Percentiles rank a stretch among this genome's conserved stretches.
Evolutionary conservation across 2,888 invertebrate species (phyloP).

Genomic region (Parelbella ahira): DNA sequence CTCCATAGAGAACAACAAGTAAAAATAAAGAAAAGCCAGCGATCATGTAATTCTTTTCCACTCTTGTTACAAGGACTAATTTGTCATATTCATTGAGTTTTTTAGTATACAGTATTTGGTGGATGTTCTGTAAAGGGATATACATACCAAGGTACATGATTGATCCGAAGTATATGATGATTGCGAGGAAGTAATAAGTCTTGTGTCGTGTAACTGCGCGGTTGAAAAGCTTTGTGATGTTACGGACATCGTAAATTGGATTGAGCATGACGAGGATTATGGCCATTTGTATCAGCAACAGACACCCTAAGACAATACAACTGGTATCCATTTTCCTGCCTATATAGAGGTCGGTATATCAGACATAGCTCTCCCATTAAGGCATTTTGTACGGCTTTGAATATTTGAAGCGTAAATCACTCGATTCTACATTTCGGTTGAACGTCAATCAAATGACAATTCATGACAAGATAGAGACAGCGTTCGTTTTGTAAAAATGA

Average conservation of each 20-base stretch:
- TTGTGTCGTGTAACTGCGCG: conserved; percentile 36
- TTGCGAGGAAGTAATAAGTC: conserved; percentile 33
- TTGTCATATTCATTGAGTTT: conserved; percentile 45
- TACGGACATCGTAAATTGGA: conserved; percentile 53
- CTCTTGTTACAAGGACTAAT: conserved; percentile 41
- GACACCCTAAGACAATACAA: conserved; percentile 43
- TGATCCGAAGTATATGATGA: conserved; percentile 44
- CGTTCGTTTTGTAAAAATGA: conserved; percentile 42
- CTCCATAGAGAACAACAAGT: conserved; percentile 53
- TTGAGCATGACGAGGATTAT: conserved; percentile 55
- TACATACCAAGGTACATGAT: conserved; percentile 61
- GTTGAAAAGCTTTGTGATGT: conserved; percentile 42
- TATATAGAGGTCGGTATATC: conserved; percentile 25
- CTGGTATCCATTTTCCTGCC: conserved; percentile 51
- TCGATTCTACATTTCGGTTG: conserved; percentile 26
- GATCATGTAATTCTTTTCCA: conserved; percentile 60
- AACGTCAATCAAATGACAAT: conserved; percentile 36
- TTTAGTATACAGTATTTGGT: conserved; percentile 41
- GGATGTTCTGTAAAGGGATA: conserved; percentile 48
- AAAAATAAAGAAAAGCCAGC: conserved; percentile 66
- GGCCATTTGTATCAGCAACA: conserved; percentile 59
- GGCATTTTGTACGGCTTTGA: conserved; percentile 37
- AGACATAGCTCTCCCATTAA: conserved; percentile 30
- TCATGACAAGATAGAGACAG: conserved; percentile 33
- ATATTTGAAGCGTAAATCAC: conserved; percentile 18